A percentile compares a stretch with the other conserved stretches of the same genome.
Conservation (phyloP, 37 sponge, comb jelly and placozoan species). For the Oopsacas minuta region DNA sequence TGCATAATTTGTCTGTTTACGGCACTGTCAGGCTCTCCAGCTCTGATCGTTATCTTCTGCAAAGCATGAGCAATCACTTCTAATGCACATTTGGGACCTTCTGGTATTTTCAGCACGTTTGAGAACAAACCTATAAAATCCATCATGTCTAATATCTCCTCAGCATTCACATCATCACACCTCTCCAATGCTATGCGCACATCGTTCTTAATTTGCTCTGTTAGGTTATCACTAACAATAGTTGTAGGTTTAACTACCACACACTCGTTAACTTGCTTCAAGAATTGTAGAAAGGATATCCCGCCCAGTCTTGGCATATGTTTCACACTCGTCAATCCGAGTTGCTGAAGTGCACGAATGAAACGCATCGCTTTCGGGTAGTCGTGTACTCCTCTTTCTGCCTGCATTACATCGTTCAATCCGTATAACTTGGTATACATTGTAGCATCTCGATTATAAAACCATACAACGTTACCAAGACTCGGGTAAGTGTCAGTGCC, state of each 20-base stretch:
- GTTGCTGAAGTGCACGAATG: slow-evolving; percentile 6
- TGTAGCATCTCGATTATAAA: too few species aligned
- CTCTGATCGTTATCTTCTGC: not conserved
- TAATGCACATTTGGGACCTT: not conserved
- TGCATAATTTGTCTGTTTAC: slow-evolving; percentile 9
- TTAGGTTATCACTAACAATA: too few species aligned
- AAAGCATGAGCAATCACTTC: not conserved
- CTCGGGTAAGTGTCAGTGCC: too few species aligned
- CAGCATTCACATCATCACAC: not conserved
- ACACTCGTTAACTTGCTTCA: not conserved
- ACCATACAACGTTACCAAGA: too few species aligned
- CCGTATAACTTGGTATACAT: too few species aligned
- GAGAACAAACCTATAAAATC: not conserved
- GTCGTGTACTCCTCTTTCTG: too few species aligned
- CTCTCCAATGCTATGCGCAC: not conserved
- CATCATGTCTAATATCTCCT: not conserved
- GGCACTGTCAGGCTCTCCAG: not conserved
- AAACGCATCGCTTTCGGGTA: too few species aligned
- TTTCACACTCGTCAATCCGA: not conserved
- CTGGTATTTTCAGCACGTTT: not conserved
- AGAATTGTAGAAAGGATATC: not conserved
- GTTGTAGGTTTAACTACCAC: too few species aligned
- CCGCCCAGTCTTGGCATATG: not conserved
- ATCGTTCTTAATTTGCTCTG: not conserved
- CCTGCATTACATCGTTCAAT: too few species aligned